Evolutionary conservation across 1,140 invertebrate genomes (phyloP).

Genomic region (Heliconius eleuchia): DNA sequence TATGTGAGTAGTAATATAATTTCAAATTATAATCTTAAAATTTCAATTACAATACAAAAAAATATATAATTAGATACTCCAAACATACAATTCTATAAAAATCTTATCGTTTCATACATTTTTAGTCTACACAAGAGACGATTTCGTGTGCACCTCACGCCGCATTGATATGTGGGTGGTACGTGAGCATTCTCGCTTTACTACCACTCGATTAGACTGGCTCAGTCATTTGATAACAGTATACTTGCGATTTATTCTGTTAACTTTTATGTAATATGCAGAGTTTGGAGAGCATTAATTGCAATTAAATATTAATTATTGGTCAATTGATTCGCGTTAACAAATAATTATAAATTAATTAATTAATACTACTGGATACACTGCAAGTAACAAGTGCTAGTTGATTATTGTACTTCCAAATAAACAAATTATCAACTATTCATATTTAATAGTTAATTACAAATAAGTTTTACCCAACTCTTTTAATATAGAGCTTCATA

Average conservation of each 20-base stretch:
- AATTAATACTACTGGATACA: too few species aligned
- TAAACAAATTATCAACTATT: too few species aligned
- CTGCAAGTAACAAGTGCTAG: too few species aligned
- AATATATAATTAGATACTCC: neutral
- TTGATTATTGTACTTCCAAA: too few species aligned
- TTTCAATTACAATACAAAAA: neutral
- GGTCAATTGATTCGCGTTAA: too few species aligned
- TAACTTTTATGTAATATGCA: neutral
- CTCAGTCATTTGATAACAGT: conserved; percentile 37
- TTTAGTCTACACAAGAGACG: neutral
- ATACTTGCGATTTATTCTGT: conserved; percentile 28
- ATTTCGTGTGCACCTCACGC: conserved; percentile 36
- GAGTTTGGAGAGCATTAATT: neutral
- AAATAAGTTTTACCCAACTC: too few species aligned
- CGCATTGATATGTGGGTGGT: conserved; percentile 56
- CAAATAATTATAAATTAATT: too few species aligned
- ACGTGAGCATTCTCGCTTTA: conserved; percentile 54
- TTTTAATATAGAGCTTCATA: too few species aligned
- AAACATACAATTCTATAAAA: neutral
- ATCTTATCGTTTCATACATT: conserved; percentile 7
- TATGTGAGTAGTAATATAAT: too few species aligned
- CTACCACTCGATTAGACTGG: conserved; percentile 41
- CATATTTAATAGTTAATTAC: too few species aligned
- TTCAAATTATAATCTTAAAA: neutral
- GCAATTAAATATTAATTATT: too few species aligned